A percentile compares a stretch with the other conserved stretches of the same genome.
These are phyloP conservation scores for Phania funesta DNA, from an alignment of 2,888 invertebrate genomes.

Conservation along the genomic window DNA sequence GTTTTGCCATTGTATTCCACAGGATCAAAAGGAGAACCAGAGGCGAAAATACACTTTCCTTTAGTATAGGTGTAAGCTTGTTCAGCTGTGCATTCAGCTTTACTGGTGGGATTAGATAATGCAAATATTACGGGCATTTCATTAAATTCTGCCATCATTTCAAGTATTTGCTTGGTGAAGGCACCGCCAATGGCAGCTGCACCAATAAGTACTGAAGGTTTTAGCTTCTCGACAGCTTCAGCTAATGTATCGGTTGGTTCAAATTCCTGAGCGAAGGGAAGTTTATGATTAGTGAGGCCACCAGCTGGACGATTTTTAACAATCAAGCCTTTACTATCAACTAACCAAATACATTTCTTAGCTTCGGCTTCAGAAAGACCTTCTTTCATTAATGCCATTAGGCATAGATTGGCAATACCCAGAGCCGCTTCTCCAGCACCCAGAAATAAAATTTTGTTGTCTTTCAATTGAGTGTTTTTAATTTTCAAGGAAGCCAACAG, in stretches of 20 bases:
- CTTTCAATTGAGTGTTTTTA: conserved; percentile 89
- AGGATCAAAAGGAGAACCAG: conserved; percentile 97
- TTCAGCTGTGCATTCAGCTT: conserved; percentile 99
- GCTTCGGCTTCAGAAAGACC: conserved; percentile 90
- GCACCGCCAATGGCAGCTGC: conserved; percentile 96
- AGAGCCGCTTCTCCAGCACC: conserved; percentile 98
- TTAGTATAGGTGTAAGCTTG: conserved; percentile 94
- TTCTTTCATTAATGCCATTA: conserved; percentile 95
- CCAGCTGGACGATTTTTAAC: conserved; percentile 92
- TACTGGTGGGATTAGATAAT: conserved; percentile 98
- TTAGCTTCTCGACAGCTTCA: conserved; percentile 89
- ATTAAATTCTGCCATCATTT: conserved; percentile 91
- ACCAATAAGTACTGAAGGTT: conserved; percentile 95
- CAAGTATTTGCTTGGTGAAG: conserved; percentile 93
- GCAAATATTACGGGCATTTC: conserved; percentile 97
- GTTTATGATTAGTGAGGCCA: conserved; percentile 90
- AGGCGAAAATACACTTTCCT: conserved; percentile 96
- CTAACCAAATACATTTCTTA: conserved; percentile 92
- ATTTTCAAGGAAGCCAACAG: conserved; percentile 92
- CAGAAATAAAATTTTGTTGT: conserved; percentile 94
- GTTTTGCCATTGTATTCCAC: conserved; percentile 90
- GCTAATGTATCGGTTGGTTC: conserved; percentile 88
- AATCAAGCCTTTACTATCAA: conserved; percentile 97
- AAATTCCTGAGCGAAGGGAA: conserved; percentile 89
- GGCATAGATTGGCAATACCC: conserved; percentile 95